Percentiles rank a stretch among this genome's conserved stretches.
phyloP scores from a whole-genome alignment of 1,140 invertebrate species.

The Cydia fagiglandana region DNA sequence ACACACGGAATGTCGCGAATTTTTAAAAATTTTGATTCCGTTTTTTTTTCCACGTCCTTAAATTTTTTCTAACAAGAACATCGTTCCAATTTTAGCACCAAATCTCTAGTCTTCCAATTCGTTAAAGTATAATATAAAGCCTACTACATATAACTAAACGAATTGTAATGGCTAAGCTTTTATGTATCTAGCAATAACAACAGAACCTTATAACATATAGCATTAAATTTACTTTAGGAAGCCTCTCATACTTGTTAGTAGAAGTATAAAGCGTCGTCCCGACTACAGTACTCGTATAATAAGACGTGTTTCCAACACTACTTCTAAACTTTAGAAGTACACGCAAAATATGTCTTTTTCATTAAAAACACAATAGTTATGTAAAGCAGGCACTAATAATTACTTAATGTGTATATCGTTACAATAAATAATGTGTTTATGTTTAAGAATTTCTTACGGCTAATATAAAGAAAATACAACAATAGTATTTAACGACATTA shows the following conservation, averaged over 20 bases:
- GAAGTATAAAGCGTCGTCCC: conserved; percentile 56
- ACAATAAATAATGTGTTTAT: conserved; percentile 76
- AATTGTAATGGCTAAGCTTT: conserved; percentile 74
- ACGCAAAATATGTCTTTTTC: conserved; percentile 76
- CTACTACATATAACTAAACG: conserved; percentile 73
- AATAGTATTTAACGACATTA: conserved; percentile 54
- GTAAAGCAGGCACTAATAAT: conserved; percentile 77
- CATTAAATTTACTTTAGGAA: conserved; percentile 71
- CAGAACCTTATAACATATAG: conserved; percentile 74
- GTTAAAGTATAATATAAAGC: conserved; percentile 74
- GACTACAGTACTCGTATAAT: conserved; percentile 48
- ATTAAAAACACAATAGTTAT: conserved; percentile 62
- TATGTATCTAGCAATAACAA: conserved; percentile 78
- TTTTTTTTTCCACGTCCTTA: conserved; percentile 45
- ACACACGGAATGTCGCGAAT: conserved; percentile 73
- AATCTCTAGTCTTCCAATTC: conserved; percentile 77
- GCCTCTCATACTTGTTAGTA: conserved; percentile 69
- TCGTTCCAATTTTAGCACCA: conserved; percentile 76
- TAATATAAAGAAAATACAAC: conserved; percentile 68
- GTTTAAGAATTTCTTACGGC: conserved; percentile 70
- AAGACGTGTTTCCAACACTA: conserved; percentile 67
- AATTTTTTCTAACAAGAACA: conserved; percentile 64
- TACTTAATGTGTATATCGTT: conserved; percentile 73
- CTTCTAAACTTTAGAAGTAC: conserved; percentile 56
- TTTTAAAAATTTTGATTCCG: conserved; percentile 55